Evolutionary conservation across 1,140 invertebrate genomes (phyloP).

Genomic region (Spodoptera litura): DNA sequence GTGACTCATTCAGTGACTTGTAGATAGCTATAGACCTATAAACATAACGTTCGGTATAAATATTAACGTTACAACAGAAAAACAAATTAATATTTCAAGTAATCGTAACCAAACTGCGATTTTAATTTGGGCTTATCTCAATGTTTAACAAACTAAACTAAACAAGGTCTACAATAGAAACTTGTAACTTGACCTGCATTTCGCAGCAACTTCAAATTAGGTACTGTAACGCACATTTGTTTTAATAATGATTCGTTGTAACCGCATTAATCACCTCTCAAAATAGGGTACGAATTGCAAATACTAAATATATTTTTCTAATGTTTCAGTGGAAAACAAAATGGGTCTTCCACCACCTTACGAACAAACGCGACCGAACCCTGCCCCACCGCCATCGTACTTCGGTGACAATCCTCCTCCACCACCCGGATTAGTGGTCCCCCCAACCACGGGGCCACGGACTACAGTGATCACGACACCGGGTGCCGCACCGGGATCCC

Average conservation of each 20-base stretch:
- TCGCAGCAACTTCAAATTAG: background rate
- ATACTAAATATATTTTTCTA: background rate
- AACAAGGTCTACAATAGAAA: conserved; percentile 17
- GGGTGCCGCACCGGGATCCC: conserved; percentile 46
- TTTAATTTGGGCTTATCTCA: background rate
- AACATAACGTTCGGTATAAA: background rate
- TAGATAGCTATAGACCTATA: background rate
- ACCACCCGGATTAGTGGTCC: conserved; percentile 56
- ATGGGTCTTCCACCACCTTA: conserved; percentile 80
- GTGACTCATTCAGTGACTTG: conserved; percentile 10
- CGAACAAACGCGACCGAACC: conserved; percentile 68
- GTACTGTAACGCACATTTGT: conserved; percentile 2
- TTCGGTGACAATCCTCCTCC: conserved; percentile 74
- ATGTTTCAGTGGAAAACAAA: conserved; percentile 81
- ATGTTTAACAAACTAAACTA: background rate
- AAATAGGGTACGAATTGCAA: background rate
- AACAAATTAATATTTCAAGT: background rate
- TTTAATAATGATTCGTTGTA: background rate
- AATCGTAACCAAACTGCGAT: background rate
- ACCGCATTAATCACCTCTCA: conserved; percentile 7
- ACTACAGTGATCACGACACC: conserved; percentile 70
- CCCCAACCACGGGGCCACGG: conserved; percentile 58
- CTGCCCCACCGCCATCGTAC: conserved; percentile 77
- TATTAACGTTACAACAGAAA: background rate
- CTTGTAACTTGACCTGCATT: background rate